A percentile compares a stretch with the other conserved stretches of the same genome.
Conservation (phyloP, 2,888 invertebrate species). For the Nebria brevicollis region DNA sequence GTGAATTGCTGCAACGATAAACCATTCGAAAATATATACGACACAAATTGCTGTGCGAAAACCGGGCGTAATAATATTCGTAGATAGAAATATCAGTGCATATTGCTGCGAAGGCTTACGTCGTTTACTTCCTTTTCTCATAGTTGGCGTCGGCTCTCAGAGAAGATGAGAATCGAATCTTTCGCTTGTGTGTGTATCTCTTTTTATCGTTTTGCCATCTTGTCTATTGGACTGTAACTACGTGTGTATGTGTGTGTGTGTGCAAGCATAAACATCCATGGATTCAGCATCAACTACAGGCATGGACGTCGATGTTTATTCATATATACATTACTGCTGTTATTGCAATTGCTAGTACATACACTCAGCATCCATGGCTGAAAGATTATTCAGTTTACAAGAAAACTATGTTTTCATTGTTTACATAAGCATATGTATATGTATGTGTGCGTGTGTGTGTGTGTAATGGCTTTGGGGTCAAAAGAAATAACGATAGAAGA, state of each 20-base stretch:
- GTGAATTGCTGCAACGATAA: background rate
- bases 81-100: background rate
- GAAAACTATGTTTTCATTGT: no score
- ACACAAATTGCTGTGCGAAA: constrained; percentile 19
- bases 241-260: constrained; percentile 8
- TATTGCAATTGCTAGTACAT: no score
- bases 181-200: background rate
- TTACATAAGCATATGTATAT: no score
- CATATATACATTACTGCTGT: no score
- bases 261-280: background rate
- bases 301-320: no score
- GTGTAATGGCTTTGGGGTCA: no score
- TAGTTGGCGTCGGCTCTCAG: background rate
- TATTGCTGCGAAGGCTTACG: background rate
- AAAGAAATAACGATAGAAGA: no score
- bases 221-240: background rate
- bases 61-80: background rate
- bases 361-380: no score
- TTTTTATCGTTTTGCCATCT: constrained; percentile 1
- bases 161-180: background rate
- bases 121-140: background rate
- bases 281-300: background rate
- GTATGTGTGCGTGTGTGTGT: no score
- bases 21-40: constrained; percentile 5
- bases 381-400: no score